These are phyloP conservation scores for Percopsis omiscomaycus DNA, from an alignment of 2,797 vertebrate species.

Conservation along the genomic window DNA sequence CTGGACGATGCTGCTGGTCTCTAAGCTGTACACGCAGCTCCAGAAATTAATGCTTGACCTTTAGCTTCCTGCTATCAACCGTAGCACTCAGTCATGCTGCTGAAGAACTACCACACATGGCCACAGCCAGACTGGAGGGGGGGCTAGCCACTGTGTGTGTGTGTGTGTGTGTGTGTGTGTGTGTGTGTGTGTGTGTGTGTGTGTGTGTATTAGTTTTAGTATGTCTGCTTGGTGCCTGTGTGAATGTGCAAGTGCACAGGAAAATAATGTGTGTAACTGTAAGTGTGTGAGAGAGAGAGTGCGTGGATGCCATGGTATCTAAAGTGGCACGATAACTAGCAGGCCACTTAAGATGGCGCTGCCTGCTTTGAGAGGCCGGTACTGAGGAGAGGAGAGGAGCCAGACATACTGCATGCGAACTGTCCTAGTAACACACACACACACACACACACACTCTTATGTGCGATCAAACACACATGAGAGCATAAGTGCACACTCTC, in stretches of 20 bases:
- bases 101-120: too few relatives aligned
- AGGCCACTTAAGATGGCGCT: slow-evolving; percentile 27
- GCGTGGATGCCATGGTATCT: slow-evolving; percentile 12
- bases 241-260: neutral
- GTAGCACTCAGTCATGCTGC: too few relatives aligned
- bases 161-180: too few relatives aligned
- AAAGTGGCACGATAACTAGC: slow-evolving; percentile 25
- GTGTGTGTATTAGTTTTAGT: neutral
- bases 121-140: too few relatives aligned
- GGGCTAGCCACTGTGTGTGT: too few relatives aligned
- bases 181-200: neutral
- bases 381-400: slow-evolving; percentile 8
- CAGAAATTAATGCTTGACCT: too few relatives aligned
- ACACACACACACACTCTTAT: slow-evolving; percentile 2
- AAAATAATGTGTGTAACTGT: slow-evolving; percentile 25
- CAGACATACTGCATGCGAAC: neutral
- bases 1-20: too few relatives aligned
- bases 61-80: too few relatives aligned
- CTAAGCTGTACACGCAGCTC: too few relatives aligned
- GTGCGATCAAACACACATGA: neutral
- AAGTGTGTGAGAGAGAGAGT: slow-evolving; percentile 11
- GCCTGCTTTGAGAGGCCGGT: slow-evolving; percentile 16
- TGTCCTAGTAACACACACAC: slow-evolving; percentile 2
- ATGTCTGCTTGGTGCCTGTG: too few relatives aligned
- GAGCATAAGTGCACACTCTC: neutral